Percentiles rank a stretch among this genome's conserved stretches.
Evolutionary conservation across 2,797 vertebrate genomes (phyloP).

Genomic region (Babyrousa celebensis): DNA sequence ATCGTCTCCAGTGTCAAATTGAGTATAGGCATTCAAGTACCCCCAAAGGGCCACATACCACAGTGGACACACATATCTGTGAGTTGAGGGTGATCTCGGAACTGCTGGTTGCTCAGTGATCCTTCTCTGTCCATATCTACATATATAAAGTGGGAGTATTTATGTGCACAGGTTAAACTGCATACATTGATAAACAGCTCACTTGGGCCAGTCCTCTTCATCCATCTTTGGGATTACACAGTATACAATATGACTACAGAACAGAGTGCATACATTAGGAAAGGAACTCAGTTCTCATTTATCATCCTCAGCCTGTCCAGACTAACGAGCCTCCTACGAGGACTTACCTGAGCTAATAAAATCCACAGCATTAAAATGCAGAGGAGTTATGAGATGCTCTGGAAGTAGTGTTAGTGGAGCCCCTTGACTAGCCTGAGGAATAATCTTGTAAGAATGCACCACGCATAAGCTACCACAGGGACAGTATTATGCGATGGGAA

Average conservation of each 20-base stretch:
- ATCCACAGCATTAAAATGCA: neutral
- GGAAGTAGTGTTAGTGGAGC: neutral
- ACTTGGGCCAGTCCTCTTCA: neutral
- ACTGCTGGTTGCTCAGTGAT: neutral
- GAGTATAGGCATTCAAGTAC: neutral
- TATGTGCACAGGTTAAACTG: neutral
- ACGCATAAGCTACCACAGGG: neutral
- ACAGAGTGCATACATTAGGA: neutral
- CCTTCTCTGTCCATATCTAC: neutral
- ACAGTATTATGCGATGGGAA: neutral
- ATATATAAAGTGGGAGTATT: neutral
- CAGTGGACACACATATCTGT: neutral
- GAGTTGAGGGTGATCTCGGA: neutral
- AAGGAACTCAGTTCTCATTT: neutral
- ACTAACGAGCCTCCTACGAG: neutral
- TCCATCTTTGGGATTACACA: neutral
- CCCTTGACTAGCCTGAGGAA: neutral
- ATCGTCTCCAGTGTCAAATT: neutral
- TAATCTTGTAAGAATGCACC: neutral
- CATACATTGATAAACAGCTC: neutral
- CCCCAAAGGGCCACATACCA: neutral
- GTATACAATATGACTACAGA: neutral
- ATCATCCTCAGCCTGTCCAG: neutral
- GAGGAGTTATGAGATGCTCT: neutral
- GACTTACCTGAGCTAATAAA: neutral